Conservation (phyloP, 2,113 vertebrate genomes). For the Apus apus region DNA sequence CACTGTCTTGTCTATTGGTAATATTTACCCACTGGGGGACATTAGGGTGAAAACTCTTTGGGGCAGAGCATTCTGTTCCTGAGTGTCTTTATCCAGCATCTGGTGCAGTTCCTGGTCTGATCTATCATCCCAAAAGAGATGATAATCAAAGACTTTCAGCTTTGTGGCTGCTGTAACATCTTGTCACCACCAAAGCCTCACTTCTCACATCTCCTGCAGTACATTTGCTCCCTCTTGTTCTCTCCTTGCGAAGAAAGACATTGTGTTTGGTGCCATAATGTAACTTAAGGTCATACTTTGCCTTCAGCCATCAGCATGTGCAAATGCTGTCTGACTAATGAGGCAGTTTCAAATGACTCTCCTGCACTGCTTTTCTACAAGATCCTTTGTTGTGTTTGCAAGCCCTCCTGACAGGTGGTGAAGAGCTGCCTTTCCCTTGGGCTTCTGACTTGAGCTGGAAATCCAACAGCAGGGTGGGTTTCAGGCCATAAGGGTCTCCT, state of each 20-base stretch:
- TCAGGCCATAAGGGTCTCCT: background rate
- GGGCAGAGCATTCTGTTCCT: background rate
- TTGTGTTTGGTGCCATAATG: slow-evolving; percentile 58
- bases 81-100: background rate
- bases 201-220: background rate
- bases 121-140: background rate
- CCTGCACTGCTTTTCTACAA: slow-evolving; percentile 10
- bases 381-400: slow-evolving; percentile 18
- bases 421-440: background rate
- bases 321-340: slow-evolving; percentile 58
- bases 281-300: slow-evolving; percentile 67
- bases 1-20: background rate
- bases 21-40: background rate
- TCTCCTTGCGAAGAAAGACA: background rate
- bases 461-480: background rate
- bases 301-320: slow-evolving; percentile 65
- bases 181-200: background rate
- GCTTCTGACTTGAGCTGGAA: slow-evolving; percentile 13
- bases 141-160: background rate
- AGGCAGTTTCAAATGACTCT: slow-evolving; percentile 33
- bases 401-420: slow-evolving; percentile 40
- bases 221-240: background rate
- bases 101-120: background rate
- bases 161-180: background rate
- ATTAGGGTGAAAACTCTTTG: background rate